A percentile compares a stretch with the other conserved stretches of the same genome.
Conservation (phyloP, 2,888 invertebrate genomes). For the Polydrusus tereticollis region DNA sequence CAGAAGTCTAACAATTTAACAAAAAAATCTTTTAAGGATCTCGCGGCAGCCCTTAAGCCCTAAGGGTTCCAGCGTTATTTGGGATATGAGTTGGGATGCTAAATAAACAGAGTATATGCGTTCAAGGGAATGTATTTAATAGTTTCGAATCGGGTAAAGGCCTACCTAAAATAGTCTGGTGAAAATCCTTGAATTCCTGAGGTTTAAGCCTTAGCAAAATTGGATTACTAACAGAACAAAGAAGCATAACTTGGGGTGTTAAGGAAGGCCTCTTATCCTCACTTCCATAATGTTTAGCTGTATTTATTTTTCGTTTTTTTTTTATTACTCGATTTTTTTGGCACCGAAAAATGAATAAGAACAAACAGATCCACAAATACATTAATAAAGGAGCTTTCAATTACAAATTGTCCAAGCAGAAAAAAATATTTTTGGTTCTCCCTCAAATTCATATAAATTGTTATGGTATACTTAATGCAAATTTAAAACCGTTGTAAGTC, state of each 20-base stretch:
- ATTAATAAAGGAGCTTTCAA: no score
- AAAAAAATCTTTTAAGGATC: slow-evolving; percentile 25
- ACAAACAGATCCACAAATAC: no score
- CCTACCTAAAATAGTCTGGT: slow-evolving; percentile 21
- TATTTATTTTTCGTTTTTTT: no score
- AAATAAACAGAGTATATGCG: slow-evolving; percentile 39
- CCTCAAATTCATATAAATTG: no score
- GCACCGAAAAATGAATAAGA: no score
- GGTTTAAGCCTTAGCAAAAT: slow-evolving; percentile 19
- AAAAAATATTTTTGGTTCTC: no score
- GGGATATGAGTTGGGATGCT: slow-evolving; percentile 35
- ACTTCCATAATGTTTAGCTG: not conserved
- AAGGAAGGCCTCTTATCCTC: not conserved
- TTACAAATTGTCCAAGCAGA: no score
- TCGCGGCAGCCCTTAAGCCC: slow-evolving; percentile 22
- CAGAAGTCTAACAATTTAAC: not conserved
- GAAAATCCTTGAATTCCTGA: slow-evolving; percentile 33
- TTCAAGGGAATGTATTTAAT: slow-evolving; percentile 43
- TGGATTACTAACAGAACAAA: not conserved
- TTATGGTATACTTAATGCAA: no score
- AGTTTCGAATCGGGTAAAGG: slow-evolving; percentile 32
- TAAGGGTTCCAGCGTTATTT: slow-evolving; percentile 29
- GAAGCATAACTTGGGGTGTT: not conserved
- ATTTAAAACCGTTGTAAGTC: no score
- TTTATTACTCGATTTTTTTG: no score